Evolutionary conservation across 2,797 vertebrate genomes (phyloP), one percentile per base, ranked within the genome.

Genomic region (Eutrigla gurnardus): DNA sequence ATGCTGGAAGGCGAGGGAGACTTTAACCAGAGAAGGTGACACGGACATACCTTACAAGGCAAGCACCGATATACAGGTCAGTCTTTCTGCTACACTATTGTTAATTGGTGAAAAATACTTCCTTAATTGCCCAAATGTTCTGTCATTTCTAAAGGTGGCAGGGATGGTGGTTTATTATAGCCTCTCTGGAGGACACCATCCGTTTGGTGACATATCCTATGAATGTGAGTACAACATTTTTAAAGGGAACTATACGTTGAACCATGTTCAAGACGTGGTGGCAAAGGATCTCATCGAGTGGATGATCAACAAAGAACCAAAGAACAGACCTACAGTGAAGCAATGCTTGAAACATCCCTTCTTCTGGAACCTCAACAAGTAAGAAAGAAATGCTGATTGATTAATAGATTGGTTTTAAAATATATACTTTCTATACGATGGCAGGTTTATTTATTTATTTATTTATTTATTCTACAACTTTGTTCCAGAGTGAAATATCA

Each of bases 101-200:
- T 47, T 1, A 61, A 3, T 12, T 0, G 0, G 0, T 36, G 4
- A 53, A 61, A 65, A 53, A 1, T 1, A 6, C 2, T 15, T 57
- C 5, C 2, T 36, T 11, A 13, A 39, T 4, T 49, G 1, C 2
- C 37, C 0, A 46, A 2, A 45, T 54, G 6, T 2, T 0, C 0
- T 76, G 4, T 18, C 53, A 1, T 43, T 33, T 10, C 0, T 81
- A 52, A 32, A 94, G 93, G 93, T 92, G 6, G 92, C 92, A 25
- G 93, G 94, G 40, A 93, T 94, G 92, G 77, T 94, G 54, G 54
- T 80, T 1, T 94, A 93, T 61, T 94, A 91, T 10, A 91, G 92
- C 67, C 82, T 94, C 0, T 92, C 94, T 66, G 17, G 83, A 62
- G 91, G 92, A 50, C 66, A 57, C 12, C 57, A 60, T 60, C 57